A percentile compares a stretch with the other conserved stretches of the same genome.
Evolutionary conservation across 2,888 invertebrate species (phyloP).

Genomic region (Temnothorax ravouxi): DNA sequence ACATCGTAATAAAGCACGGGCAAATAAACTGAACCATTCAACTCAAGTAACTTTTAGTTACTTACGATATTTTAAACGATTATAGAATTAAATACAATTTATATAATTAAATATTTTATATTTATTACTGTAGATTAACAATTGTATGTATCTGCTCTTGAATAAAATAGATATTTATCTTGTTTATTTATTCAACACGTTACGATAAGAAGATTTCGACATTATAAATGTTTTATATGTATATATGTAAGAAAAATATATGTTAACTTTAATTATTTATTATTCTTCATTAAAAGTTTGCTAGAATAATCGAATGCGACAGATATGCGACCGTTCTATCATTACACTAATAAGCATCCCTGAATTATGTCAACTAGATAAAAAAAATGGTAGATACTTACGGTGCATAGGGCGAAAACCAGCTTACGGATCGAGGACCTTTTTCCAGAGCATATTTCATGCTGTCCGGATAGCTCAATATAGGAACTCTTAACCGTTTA

Average conservation of each 20-base stretch:
- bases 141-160: background rate
- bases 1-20: background rate
- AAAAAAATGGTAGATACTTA: constrained; percentile 78
- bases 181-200: background rate
- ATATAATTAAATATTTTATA: background rate
- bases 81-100: background rate
- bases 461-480: constrained; percentile 94
- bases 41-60: background rate
- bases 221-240: background rate
- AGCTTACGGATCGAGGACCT: constrained; percentile 90
- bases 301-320: background rate
- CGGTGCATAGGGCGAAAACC: constrained; percentile 89
- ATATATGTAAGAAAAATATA: background rate
- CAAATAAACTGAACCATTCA: background rate
- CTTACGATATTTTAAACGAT: background rate
- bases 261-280: background rate
- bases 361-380: background rate
- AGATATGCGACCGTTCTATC: background rate
- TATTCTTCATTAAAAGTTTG: background rate
- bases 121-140: background rate
- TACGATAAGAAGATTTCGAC: background rate
- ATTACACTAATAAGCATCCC: background rate
- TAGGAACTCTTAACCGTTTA: constrained; percentile 90
- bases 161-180: constrained; percentile 6
- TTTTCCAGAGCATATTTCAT: constrained; percentile 92